Evolutionary conservation across 2,113 vertebrate genomes (phyloP).

Genomic region (Nerophis ophidion): DNA sequence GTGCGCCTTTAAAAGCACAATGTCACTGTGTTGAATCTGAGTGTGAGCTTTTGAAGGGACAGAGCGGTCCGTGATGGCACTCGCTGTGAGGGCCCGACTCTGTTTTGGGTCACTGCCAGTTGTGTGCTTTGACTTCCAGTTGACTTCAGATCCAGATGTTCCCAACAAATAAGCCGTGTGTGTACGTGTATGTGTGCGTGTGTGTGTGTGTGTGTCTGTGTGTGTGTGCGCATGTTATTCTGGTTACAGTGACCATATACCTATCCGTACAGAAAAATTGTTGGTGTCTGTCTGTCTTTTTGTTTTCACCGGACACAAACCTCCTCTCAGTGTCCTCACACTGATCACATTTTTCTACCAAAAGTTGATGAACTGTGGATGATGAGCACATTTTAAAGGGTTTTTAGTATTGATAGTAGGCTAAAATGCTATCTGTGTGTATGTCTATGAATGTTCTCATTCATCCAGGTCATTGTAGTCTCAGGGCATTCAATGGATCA

Average conservation of each 20-base stretch:
- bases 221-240: constrained; percentile 14
- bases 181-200: constrained; percentile 19
- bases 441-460: too few relatives aligned
- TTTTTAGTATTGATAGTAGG: constrained; percentile 8
- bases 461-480: too few relatives aligned
- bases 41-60: constrained; percentile 16
- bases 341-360: not conserved
- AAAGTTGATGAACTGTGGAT: not conserved
- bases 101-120: constrained; percentile 44
- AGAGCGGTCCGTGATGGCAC: constrained; percentile 28
- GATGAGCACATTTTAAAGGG: not conserved
- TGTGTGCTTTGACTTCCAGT: constrained; percentile 60
- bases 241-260: constrained; percentile 19
- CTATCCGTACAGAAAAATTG: constrained; percentile 1
- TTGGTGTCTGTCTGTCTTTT: constrained; percentile 15
- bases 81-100: constrained; percentile 43
- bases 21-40: constrained; percentile 50
- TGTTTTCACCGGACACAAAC: constrained; percentile 14
- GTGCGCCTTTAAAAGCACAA: constrained; percentile 37
- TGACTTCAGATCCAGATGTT: constrained; percentile 72
- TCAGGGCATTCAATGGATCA: too few relatives aligned
- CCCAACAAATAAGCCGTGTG: constrained; percentile 30
- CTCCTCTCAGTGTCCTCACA: not conserved
- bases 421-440: not conserved
- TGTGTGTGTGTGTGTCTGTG: constrained; percentile 21